phyloP scores from a whole-genome alignment of 2,888 invertebrate genomes.

The Erebia epiphron region DNA sequence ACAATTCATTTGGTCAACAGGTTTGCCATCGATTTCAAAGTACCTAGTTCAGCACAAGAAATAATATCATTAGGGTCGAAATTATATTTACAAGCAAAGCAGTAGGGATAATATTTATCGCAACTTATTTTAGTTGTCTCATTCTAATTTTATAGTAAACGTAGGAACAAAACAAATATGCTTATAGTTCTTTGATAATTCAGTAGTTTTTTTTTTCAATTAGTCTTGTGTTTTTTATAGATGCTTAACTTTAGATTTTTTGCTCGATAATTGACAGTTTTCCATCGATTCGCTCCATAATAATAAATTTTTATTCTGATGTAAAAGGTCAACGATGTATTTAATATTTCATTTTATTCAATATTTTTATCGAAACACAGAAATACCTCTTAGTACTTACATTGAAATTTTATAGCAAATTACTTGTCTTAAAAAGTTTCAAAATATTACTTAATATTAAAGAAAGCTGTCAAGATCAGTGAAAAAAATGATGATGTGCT shows the following conservation, averaged over 20 bases:
- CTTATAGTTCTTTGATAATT: slow-evolving; percentile 26
- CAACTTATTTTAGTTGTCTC: slow-evolving; percentile 1
- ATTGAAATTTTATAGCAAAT: not conserved
- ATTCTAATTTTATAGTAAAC: slow-evolving; percentile 22
- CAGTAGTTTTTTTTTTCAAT: slow-evolving; percentile 21
- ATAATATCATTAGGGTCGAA: slow-evolving; percentile 31
- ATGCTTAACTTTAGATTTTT: slow-evolving; percentile 70
- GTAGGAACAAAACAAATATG: slow-evolving; percentile 19
- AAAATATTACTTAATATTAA: not conserved
- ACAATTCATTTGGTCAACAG: slow-evolving; percentile 29
- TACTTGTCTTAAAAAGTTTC: not conserved
- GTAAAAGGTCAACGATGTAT: not conserved
- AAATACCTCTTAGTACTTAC: not conserved
- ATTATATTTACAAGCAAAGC: slow-evolving; percentile 21
- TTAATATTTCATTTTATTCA: not conserved
- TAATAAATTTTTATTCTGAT: not conserved
- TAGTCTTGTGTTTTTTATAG: slow-evolving; percentile 64
- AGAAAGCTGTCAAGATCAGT: slow-evolving; percentile 57
- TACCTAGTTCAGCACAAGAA: slow-evolving; percentile 33
- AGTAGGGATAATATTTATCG: not conserved
- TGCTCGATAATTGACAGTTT: slow-evolving; percentile 64
- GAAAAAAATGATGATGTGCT: slow-evolving; percentile 58
- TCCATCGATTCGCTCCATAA: slow-evolving; percentile 39
- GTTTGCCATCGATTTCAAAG: slow-evolving; percentile 33
- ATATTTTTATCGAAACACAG: not conserved